Conservation (phyloP, 2,113 vertebrate genomes). For the Cnemophilus loriae region DNA sequence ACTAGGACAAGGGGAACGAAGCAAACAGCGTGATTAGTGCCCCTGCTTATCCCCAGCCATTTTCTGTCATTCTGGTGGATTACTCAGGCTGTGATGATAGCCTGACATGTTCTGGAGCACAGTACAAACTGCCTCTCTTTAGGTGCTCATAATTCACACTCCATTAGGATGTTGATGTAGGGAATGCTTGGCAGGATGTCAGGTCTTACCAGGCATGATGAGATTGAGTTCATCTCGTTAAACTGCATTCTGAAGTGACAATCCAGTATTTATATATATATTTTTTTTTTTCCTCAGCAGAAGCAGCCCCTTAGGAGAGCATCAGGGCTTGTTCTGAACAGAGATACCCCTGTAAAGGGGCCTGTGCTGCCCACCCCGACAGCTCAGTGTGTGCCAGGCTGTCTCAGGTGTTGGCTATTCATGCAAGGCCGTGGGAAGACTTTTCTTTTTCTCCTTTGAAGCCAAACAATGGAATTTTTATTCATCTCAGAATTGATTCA, state of each 20-base stretch:
- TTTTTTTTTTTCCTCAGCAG: not conserved
- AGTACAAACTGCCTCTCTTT: conserved; percentile 42
- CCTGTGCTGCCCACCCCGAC: not conserved
- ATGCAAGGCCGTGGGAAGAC: not conserved
- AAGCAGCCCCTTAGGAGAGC: not conserved
- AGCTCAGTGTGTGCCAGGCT: not conserved
- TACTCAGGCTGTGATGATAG: conserved; percentile 4
- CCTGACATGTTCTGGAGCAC: conserved; percentile 16
- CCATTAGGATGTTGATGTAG: conserved; percentile 17
- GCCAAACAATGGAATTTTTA: not conserved
- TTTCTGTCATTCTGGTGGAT: conserved; percentile 14
- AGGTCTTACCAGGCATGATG: conserved; percentile 6
- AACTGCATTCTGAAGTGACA: conserved; percentile 2
- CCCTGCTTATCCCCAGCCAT: conserved; percentile 22
- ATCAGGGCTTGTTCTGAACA: not conserved
- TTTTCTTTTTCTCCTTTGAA: not conserved
- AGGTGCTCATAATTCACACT: conserved; percentile 46
- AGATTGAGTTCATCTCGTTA: conserved; percentile 9
- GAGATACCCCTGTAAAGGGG: not conserved
- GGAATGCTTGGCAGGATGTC: conserved; percentile 30
- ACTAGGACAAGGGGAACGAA: not conserved
- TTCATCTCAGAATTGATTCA: not conserved
- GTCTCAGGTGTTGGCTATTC: not conserved
- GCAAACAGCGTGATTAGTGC: not conserved
- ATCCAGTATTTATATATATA: not conserved